Base-by-base conservation (phyloP, 2,797 vertebrate genomes). In the Mycteria americana region DNA sequence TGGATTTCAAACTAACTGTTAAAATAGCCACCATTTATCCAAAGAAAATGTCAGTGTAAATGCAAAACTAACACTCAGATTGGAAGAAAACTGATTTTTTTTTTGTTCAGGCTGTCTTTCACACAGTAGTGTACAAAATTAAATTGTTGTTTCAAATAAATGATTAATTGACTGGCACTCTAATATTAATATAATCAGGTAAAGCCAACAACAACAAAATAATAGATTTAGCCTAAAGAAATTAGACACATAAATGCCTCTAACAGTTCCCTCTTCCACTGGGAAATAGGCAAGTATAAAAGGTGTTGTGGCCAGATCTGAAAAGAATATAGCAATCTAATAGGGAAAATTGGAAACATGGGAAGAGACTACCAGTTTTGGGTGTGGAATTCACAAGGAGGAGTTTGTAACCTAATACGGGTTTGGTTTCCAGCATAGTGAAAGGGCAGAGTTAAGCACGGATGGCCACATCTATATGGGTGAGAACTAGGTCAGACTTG, bases 251-350 rank as follows among this genome's bases (percentile, higher is more conserved):
- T 18, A 75, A 89, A n/a, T 67, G 16, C 8, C 30, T 72, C 27
- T 59, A 75, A 31, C 3, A 41, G 0, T 28, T 54, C 35, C 37
- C 17, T 54, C 11, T 75, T 24, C 45, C 31, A 43, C 54, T 33
- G 59, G 18, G 21, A 85, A 87, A 82, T 1, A 68, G 25, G 7
- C 4, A 85, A 43, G 13, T 64, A 72, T 35, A 75, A 87, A 85
- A 68, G 18, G 24, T 0, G 1, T 3, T 85, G 17, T 21, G 43
- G 35, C 8, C 35, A 60, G 21, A 54, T 67, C 18, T 0, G 0
- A 48, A 88, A 75, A 35, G 13, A 78, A 51, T 11, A 53, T 8
- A 78, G 56, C 23, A 18, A 33, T 59, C n/a, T 30, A 6, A 48
- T 6, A 54, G 17, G 24, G 22, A 51, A 75, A 84, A 50, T 0